Evolutionary conservation across 53 echinoderm and acorn worm genomes (phyloP).

Genomic region (Holothuria leucospilota): DNA sequence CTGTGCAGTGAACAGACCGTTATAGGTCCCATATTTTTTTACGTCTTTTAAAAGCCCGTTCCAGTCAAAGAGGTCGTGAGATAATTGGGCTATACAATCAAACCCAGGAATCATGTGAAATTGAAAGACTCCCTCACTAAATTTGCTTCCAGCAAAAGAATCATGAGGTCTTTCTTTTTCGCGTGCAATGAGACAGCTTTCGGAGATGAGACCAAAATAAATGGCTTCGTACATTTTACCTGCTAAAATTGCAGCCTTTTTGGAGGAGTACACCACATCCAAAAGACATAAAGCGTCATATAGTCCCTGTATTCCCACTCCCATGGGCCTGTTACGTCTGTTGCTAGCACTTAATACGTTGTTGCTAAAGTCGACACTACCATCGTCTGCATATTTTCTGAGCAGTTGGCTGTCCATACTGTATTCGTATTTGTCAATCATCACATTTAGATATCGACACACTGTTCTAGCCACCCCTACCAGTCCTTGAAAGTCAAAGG

Average conservation of each 20-base stretch:
- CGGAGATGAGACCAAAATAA: not conserved
- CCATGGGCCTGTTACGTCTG: not conserved
- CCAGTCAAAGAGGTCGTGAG: not conserved
- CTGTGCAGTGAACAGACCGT: not conserved
- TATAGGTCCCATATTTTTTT: not conserved
- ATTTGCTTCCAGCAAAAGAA: not conserved
- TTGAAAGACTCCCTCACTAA: not conserved
- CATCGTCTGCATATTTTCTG: not conserved
- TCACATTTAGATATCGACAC: not conserved
- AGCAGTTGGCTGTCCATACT: not conserved
- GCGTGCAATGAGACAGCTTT: not conserved
- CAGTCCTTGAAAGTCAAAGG: not conserved
- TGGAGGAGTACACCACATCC: not conserved
- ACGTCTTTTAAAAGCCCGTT: not conserved
- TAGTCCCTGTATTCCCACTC: not conserved
- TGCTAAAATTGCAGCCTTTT: no score
- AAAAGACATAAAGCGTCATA: not conserved
- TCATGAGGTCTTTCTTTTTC: not conserved
- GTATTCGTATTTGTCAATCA: not conserved
- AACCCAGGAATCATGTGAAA: not conserved
- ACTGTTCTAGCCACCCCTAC: not conserved
- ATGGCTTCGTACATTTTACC: no score
- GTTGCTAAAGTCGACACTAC: not conserved
- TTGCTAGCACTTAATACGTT: not conserved
- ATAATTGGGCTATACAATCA: not conserved